Percentiles rank a stretch among this genome's conserved stretches.
Conservation (phyloP, 2,888 invertebrate genomes). For the Chrysina gloriosa region DNA sequence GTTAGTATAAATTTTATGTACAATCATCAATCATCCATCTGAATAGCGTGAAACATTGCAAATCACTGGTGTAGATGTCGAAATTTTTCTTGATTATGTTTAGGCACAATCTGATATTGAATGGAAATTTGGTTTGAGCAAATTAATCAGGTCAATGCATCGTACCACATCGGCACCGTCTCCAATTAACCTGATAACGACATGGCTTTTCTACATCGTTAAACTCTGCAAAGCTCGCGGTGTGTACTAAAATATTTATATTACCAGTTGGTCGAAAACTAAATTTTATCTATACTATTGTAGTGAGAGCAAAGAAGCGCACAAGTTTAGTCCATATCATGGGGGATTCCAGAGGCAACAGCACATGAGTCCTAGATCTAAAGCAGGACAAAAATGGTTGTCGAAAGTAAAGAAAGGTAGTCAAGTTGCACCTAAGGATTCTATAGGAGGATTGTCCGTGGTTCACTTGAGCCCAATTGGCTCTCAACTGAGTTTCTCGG, state of each 20-base stretch:
- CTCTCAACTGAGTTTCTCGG: constrained; percentile 85
- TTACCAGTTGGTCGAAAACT: background rate
- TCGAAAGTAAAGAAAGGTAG: constrained; percentile 85
- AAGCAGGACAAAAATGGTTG: constrained; percentile 90
- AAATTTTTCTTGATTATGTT: constrained; percentile 46
- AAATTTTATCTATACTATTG: constrained; percentile 44
- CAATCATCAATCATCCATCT: background rate
- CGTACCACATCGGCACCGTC: constrained; percentile 97
- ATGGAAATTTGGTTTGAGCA: constrained; percentile 99
- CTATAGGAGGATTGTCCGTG: constrained; percentile 81
- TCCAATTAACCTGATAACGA: constrained; percentile 96
- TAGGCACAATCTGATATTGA: constrained; percentile 99
- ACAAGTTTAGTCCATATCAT: constrained; percentile 88
- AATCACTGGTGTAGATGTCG: constrained; percentile 2
- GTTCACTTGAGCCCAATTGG: constrained; percentile 86
- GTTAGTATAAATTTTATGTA: background rate
- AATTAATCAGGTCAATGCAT: constrained; percentile 98
- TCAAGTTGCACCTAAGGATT: constrained; percentile 84
- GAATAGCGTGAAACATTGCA: background rate
- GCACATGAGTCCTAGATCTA: constrained; percentile 83
- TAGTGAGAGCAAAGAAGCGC: constrained; percentile 70
- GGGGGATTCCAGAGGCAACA: constrained; percentile 76
- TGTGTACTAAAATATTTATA: constrained; percentile 48
- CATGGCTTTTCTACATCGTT: constrained; percentile 89
- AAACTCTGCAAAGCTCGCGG: constrained; percentile 76